Evolutionary conservation across 2,888 invertebrate species (phyloP).

Genomic region (Drymonia ruficornis): DNA sequence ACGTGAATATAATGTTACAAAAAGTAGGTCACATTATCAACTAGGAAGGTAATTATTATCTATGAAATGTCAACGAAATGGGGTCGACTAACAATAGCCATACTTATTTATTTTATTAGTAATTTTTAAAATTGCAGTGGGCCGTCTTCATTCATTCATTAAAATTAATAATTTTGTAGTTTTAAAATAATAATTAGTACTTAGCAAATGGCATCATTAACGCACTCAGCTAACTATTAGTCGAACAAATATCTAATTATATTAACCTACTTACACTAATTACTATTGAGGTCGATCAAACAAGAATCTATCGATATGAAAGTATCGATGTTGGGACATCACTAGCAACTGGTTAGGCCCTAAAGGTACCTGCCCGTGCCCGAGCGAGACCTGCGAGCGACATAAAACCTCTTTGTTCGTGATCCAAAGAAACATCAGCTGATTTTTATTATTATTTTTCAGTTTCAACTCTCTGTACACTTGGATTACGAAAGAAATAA

Average conservation of each 20-base stretch:
- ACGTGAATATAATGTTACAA: neutral
- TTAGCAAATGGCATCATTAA: neutral
- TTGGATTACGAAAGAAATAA: neutral
- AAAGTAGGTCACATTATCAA: neutral
- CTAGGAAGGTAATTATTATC: neutral
- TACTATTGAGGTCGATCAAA: neutral
- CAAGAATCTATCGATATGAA: conserved; percentile 21
- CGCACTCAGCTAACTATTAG: neutral
- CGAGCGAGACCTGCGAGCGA: conserved; percentile 23
- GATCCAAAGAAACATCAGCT: conserved; percentile 29
- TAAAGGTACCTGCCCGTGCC: conserved; percentile 25
- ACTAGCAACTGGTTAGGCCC: conserved; percentile 31
- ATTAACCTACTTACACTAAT: neutral
- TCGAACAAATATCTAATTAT: conserved; percentile 16
- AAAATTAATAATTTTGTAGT: too few relatives aligned
- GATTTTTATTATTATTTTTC: conserved; percentile 25
- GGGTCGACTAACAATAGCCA: too few relatives aligned
- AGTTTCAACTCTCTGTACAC: neutral
- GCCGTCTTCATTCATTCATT: too few relatives aligned
- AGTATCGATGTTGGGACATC: conserved; percentile 32
- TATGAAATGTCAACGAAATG: neutral
- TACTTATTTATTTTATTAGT: too few relatives aligned
- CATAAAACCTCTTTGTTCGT: conserved; percentile 18
- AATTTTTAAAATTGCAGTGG: too few relatives aligned
- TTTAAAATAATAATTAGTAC: too few relatives aligned